Evolutionary conservation across 2,113 vertebrate genomes (phyloP), one percentile per base, ranked within the genome.

Genomic region (Bubo scandiacus): DNA sequence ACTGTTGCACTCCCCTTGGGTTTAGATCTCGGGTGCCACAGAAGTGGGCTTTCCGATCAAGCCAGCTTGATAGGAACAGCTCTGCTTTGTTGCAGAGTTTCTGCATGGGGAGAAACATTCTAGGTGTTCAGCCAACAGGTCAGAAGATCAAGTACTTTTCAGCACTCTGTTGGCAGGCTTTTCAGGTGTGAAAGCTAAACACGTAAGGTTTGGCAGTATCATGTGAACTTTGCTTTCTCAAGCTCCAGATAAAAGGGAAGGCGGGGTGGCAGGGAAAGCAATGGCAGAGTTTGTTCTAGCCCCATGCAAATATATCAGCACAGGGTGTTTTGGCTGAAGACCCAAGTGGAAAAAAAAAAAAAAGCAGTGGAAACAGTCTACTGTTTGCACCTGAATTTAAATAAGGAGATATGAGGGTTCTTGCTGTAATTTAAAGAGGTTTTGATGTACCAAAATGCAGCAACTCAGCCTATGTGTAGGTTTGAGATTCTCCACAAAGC

Each of bases 101-200:
- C 34, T 30, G 27, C 40, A 49, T 0, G 4, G 20, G 71, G 19
- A 94, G 62, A 78, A 86, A 86, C 19, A n/a, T 36, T 75, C 17
- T 65, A 65, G 77, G 29, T 17, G 3, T 58, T 79, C 78, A 91
- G 79, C 57, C n/a, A 71, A 68, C 58, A 68, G 86, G 72, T 81
- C 81, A 91, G 49, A 68, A 85, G 81, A 89, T 61, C 36, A 61
- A 72, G 68, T 47, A 42, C 57, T 89, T 92, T 86, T 43, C 90
- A 91, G 70, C 40, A 32, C 43, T n/a, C 45, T 61, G 38, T 43
- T 94, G 70, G 81, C 73, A 91, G 40, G 66, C 68, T 84, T 79
- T 72, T 96, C 75, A 67, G 80, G 92, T 88, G 75, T 6, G 51
- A 94, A 96, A 92, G 59, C 45, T 67, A 66, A 94, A 58, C 82